Conservation (phyloP, 2,797 vertebrate genomes). For the Florisuga fusca region DNA sequence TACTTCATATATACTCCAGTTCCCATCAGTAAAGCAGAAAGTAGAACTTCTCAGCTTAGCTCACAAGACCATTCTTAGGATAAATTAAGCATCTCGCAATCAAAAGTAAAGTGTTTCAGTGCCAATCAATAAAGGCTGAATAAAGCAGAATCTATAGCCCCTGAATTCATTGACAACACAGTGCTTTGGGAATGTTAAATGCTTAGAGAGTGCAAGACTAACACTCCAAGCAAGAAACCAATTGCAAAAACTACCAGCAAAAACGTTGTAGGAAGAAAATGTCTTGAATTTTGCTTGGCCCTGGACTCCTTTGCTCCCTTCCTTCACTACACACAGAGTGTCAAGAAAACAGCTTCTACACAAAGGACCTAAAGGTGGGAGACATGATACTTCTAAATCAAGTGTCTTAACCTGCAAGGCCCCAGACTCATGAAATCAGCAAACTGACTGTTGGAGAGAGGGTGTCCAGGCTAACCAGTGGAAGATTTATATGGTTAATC, state of each 20-base stretch:
- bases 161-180: background rate
- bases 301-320: background rate
- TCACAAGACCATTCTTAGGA: background rate
- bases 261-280: background rate
- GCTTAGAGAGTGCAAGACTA: background rate
- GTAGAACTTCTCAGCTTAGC: background rate
- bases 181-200: slow-evolving; percentile 18
- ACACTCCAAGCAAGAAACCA: background rate
- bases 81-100: slow-evolving; percentile 34
- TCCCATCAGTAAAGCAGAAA: background rate
- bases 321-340: background rate
- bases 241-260: background rate
- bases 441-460: background rate
- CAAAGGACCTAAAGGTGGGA: background rate
- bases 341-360: fast-evolving
- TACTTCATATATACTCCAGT: background rate
- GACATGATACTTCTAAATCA: background rate
- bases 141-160: slow-evolving; percentile 6
- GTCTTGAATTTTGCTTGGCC: background rate
- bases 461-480: background rate
- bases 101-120: slow-evolving; percentile 42
- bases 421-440: background rate
- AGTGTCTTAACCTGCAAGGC: background rate
- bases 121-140: slow-evolving; percentile 26
- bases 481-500: background rate